Evolutionary conservation across 2,797 vertebrate species (phyloP), one percentile per base, ranked within the genome.

Genomic region (Parauchenoglanis ngamensis): DNA sequence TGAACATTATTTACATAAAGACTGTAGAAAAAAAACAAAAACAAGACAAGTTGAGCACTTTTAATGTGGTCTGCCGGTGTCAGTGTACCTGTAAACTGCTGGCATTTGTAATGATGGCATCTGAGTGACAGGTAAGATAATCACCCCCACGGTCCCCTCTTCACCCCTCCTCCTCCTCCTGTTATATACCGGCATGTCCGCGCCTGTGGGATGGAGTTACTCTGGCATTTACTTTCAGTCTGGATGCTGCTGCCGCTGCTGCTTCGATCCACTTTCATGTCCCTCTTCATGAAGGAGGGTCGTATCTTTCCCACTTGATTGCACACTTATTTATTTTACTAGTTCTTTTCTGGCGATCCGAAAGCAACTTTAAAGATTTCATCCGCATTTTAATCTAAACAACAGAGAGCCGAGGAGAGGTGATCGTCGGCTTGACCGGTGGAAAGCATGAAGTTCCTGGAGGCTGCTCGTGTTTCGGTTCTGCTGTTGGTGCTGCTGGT

Each of bases 181-280:
- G 77, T 87, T 88, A 88, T 88, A 88, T 85, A 88, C 86, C 87
- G 87, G 90, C 83, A 91, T 92, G 91, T 88, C 89, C 85, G 90
- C 87, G 91, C 90, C 89, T 89, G 91, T 92, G 93, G 93, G 92
- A 93, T 91, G 90, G 90, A 89, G 92, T 93, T 90, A 85, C 89
- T 90, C 87, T 89, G 86, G 88, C 88, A 88, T 90, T 88, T 88
- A 87, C 89, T 90, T 86, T 92, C 87, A 89, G 89, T 89, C 91
- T 92, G 91, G 92, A 93, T 91, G 91, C 87, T 88, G 88, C 87
- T 87, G 89, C 82, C 8, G 56, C 56, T 35, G 59, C 56, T 82
- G 59, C 59, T 67, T 13, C 61, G 90, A 89, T 88, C 87, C 89
- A 59, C 87, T 89, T 88, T 90, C 85, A 90, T 91, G 89, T 87